Evolutionary conservation across 2,888 invertebrate genomes (phyloP), one percentile per base, ranked within the genome.

Genomic region (Tuta absoluta): DNA sequence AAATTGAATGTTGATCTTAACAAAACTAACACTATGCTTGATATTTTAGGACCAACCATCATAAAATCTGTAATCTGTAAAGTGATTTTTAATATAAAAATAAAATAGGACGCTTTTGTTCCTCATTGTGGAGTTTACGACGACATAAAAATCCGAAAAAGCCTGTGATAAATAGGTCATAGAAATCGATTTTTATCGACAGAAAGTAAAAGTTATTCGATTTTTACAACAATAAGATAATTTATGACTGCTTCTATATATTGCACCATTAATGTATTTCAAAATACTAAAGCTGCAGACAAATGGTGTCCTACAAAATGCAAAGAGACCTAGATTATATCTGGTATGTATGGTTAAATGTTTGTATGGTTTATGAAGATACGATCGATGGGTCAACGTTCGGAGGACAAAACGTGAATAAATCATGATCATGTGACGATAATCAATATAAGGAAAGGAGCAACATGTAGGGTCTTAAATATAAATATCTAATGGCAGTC

Each of bases 371-470:
- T 53, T 23, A 53, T 14, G 51, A 14, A 67, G 72, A 77, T 72
- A 80, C 73, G 73, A 81, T 80, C 76, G 80, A 78, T 86, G 75
- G 76, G 82, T 82, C 81, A 82, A 73, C 76, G 74, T 77, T 79
- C 73, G 71, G 78, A 75, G 81, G 84, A 82, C 84, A 82, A 84
- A 79, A 76, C 72, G 72, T 71, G 75, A 71, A 87, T 87, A 84
- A 87, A 86, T 87, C 87, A 86, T 86, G 77, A 68, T 49, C 21
- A 45, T 45, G 17, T 45, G n/a, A 17, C n/a, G 45, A 45, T 45
- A 17, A 45, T 45, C 45, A 45, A 45, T 45, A 45, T 7, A 45
- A 45, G n/a, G 45, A 45, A 45, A 45, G 17, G 45, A 45, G 45
- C 45, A 45, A n/a, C n/a, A 45, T 17, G 8, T 45, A n/a, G 45